Evolutionary conservation across 1,140 invertebrate species (phyloP).

Genomic region (Reticulitermes speratus): DNA sequence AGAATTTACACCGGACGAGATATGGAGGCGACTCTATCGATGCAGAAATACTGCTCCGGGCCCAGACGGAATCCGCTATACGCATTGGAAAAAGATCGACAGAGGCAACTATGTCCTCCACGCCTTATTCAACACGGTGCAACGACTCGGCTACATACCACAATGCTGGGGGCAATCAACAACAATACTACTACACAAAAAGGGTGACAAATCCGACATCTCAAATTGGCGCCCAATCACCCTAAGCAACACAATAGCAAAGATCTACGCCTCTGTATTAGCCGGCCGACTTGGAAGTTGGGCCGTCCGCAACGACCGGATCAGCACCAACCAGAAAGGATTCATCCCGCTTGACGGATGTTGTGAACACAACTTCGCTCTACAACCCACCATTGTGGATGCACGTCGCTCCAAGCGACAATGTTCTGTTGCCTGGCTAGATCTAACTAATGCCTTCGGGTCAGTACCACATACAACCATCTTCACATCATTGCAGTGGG

Average conservation of each 20-base stretch:
- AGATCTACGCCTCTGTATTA: no score
- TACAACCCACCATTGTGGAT: conserved; percentile 25
- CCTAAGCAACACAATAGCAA: no score
- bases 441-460: conserved; percentile 25
- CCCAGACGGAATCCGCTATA: conserved; percentile 4
- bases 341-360: no score
- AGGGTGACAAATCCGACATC: conserved; percentile 26
- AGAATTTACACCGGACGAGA: background rate
- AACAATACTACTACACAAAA: background rate
- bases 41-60: conserved; percentile 23
- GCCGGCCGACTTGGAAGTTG: no score
- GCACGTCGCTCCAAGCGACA: background rate
- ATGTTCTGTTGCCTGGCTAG: conserved; percentile 30
- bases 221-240: no score
- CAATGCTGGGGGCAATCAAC: conserved; percentile 34
- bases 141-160: background rate
- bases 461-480: conserved; percentile 31
- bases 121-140: background rate
- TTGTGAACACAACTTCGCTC: conserved; percentile 38
- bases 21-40: background rate
- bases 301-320: no score
- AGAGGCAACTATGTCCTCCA: background rate
- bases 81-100: background rate
- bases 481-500: background rate
- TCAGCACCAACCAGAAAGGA: conserved; percentile 25